Conservation (phyloP, 2,797 vertebrate genomes). For the Hipposideros larvatus region DNA sequence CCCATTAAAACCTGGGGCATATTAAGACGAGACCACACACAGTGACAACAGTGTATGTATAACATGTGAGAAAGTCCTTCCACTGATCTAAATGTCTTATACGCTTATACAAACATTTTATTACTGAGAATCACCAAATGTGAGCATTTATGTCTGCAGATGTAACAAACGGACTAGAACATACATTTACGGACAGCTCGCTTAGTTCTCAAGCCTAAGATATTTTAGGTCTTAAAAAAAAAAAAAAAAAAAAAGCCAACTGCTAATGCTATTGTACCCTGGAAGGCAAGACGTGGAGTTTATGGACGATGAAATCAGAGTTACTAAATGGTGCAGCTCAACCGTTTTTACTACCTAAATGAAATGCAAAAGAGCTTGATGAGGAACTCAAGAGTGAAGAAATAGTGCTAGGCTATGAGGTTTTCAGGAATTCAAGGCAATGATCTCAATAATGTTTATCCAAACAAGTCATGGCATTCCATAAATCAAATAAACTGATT, state of each 20-base stretch:
- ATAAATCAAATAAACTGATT: slow-evolving; percentile 31
- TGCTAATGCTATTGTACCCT: slow-evolving; percentile 53
- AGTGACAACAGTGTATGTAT: not conserved
- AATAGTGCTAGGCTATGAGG: not conserved
- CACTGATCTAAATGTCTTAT: not conserved
- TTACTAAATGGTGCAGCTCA: slow-evolving; percentile 73
- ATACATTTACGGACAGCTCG: slow-evolving; percentile 18
- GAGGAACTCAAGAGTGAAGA: slow-evolving; percentile 43
- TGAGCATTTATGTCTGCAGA: slow-evolving; percentile 65
- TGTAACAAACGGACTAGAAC: slow-evolving; percentile 71
- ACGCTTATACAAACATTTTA: slow-evolving; percentile 24
- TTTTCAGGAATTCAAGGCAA: slow-evolving; percentile 31
- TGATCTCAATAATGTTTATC: slow-evolving; percentile 39
- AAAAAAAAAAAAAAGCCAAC: not conserved
- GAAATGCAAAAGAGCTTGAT: slow-evolving; percentile 56
- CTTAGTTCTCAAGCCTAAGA: slow-evolving; percentile 69
- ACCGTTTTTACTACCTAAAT: slow-evolving; percentile 62
- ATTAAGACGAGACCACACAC: not conserved
- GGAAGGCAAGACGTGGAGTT: slow-evolving; percentile 62
- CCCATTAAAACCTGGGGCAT: not conserved
- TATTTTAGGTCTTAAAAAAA: slow-evolving; percentile 43
- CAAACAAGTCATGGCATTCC: not conserved
- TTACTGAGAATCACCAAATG: slow-evolving; percentile 32
- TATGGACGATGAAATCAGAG: slow-evolving; percentile 81
- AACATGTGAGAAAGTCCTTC: not conserved